Evolutionary conservation across 2,113 vertebrate genomes (phyloP), one percentile per base, ranked within the genome.

Genomic region (Sturnira hondurensis): DNA sequence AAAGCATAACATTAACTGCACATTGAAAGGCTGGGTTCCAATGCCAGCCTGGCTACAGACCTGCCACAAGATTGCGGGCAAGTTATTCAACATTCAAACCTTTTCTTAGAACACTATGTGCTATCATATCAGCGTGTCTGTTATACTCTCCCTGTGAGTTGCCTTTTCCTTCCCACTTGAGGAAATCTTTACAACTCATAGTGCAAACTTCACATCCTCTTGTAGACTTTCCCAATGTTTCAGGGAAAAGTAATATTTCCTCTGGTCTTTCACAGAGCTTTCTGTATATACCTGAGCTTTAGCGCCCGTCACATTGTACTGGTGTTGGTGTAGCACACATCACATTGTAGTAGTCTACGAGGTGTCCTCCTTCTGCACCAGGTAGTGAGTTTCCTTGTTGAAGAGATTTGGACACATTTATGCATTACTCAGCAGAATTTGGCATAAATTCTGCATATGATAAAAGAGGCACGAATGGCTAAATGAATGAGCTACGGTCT

Each of bases 191-290:
- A 80, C 45, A 93, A 22, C 73, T 17, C 19, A 65, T 16, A 94
- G 8, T 24, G 7, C 5, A 45, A 28, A 36, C 16, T 31, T 47
- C 16, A 41, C 3, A 0, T 0, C 0, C 17, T 56, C 24, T 43
- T 71, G 24, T 15, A 50, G 47, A 58, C 15, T 93, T 93, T 50
- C 31, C 61, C 36, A 82, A 1, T 31, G 26, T 70, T 12, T 6
- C 24, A 50, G 56, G 26, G 43, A 76, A 94, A 71, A 31, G 70
- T 41, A 43, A 38, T n/a, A n/a, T 61, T 87, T 82, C 24, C 24
- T 43, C 2, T 63, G 20, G 38, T 65, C 28, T 87, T 63, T 61
- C 63, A 87, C 22, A 50, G 5, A 86, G 33, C 54, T 71, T 92
- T 82, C 22, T 54, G 10, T 45, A 54, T 19, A 76, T 16, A 56